Evolutionary conservation across 2,113 vertebrate species (phyloP).

Genomic region (Deroptyus accipitrinus): DNA sequence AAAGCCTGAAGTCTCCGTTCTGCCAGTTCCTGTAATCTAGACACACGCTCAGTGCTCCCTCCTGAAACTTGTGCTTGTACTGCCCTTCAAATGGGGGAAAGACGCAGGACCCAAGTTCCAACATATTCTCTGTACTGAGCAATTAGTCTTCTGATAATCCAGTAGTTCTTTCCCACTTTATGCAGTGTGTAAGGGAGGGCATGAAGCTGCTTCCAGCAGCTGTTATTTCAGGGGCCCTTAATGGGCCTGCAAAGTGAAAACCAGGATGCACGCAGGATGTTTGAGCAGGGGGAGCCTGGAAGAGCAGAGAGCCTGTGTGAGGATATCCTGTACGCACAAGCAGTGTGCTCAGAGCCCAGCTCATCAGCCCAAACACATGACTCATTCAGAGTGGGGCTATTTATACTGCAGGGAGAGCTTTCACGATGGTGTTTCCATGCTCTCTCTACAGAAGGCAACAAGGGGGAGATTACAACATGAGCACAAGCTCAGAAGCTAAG

Average conservation of each 20-base stretch:
- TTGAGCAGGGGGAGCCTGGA: slow-evolving; percentile 42
- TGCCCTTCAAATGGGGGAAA: background rate
- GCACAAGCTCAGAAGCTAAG: background rate
- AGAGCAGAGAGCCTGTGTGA: slow-evolving; percentile 11
- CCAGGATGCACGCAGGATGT: slow-evolving; percentile 68
- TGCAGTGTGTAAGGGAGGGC: background rate
- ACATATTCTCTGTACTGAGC: background rate
- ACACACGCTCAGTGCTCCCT: background rate
- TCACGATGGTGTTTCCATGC: background rate
- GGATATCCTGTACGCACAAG: slow-evolving; percentile 71
- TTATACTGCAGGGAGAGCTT: slow-evolving; percentile 20
- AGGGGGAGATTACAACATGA: background rate
- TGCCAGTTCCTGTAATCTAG: background rate
- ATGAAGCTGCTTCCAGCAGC: background rate
- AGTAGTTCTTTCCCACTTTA: background rate
- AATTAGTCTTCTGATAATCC: background rate
- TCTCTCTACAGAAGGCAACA: background rate
- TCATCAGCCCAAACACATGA: slow-evolving; percentile 60
- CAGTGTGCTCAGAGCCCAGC: background rate
- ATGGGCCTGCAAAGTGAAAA: background rate
- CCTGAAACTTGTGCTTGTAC: background rate
- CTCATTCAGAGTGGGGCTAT: slow-evolving; percentile 32
- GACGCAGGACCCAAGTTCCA: background rate
- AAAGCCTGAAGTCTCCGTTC: background rate
- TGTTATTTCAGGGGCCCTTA: slow-evolving; percentile 32